Percentiles rank a stretch among this genome's conserved stretches.
phyloP scores from a whole-genome alignment of 2,113 vertebrate species.

The Prionailurus viverrinus region DNA sequence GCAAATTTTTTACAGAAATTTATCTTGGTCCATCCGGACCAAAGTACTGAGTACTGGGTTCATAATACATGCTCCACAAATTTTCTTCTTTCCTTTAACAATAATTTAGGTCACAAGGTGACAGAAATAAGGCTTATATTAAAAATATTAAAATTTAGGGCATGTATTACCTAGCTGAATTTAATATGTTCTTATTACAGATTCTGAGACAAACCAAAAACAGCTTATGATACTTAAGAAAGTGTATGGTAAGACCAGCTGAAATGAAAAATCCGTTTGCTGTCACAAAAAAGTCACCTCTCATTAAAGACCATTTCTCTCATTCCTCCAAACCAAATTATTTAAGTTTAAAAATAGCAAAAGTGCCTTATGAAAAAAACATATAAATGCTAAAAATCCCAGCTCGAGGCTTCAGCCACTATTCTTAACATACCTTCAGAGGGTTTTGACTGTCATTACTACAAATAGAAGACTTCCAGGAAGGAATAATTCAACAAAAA shows the following conservation, averaged over 20 bases:
- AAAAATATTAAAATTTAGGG: neutral
- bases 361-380: slow-evolving; percentile 45
- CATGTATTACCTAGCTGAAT: neutral
- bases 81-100: neutral
- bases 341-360: slow-evolving; percentile 72
- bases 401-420: slow-evolving; percentile 62
- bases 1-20: neutral
- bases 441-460: slow-evolving; percentile 56
- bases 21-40: neutral
- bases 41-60: neutral
- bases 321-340: slow-evolving; percentile 64
- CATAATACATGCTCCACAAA: neutral
- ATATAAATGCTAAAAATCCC: slow-evolving; percentile 70
- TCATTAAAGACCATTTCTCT: slow-evolving; percentile 51
- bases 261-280: slow-evolving; percentile 57
- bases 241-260: neutral
- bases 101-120: neutral
- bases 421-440: slow-evolving; percentile 63
- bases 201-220: slow-evolving; percentile 24
- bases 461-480: slow-evolving; percentile 65
- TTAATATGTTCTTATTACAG: slow-evolving; percentile 39
- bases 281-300: slow-evolving; percentile 52
- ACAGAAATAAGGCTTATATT: slow-evolving; percentile 27
- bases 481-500: slow-evolving; percentile 64
- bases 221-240: neutral